phyloP scores from a whole-genome alignment of 2,797 vertebrate species.

The Anolis apletophallus region DNA sequence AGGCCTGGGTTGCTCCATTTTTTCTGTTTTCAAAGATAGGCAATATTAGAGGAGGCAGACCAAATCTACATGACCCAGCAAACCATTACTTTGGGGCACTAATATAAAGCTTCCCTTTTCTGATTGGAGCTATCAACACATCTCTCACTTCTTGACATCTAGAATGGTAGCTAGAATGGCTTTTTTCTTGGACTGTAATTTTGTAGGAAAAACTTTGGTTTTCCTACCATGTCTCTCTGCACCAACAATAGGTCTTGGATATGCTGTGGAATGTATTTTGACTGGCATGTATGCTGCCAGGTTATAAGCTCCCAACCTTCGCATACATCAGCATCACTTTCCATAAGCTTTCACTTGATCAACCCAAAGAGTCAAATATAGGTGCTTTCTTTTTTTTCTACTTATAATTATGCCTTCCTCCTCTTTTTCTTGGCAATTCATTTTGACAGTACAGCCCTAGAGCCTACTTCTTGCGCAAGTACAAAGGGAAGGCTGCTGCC shows the following conservation, averaged over 20 bases:
- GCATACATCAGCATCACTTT: neutral
- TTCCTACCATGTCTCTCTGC: neutral
- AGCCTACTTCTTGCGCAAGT: neutral
- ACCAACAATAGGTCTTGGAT: no score
- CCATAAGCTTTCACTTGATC: neutral
- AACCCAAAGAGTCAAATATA: neutral
- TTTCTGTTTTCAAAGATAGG: neutral
- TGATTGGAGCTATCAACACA: neutral
- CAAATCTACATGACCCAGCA: neutral
- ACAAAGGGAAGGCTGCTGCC: neutral
- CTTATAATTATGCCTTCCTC: neutral
- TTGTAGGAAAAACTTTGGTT: neutral
- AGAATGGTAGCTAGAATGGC: neutral
- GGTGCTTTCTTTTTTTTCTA: neutral
- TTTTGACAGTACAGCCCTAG: neutral
- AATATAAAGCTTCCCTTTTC: neutral
- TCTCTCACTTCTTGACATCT: neutral
- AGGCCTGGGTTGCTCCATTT: neutral
- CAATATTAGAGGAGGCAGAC: neutral
- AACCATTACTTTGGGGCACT: neutral
- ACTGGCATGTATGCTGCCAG: no score
- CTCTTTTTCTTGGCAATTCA: neutral
- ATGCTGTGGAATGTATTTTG: neutral
- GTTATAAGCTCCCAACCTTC: neutral
- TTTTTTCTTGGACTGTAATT: slow-evolving; percentile 1